Percentiles rank a stretch among this genome's conserved stretches.
These are phyloP conservation scores for Drosophila grimshawi DNA, from an alignment of 1,140 invertebrate species.

Conservation along the genomic window DNA sequence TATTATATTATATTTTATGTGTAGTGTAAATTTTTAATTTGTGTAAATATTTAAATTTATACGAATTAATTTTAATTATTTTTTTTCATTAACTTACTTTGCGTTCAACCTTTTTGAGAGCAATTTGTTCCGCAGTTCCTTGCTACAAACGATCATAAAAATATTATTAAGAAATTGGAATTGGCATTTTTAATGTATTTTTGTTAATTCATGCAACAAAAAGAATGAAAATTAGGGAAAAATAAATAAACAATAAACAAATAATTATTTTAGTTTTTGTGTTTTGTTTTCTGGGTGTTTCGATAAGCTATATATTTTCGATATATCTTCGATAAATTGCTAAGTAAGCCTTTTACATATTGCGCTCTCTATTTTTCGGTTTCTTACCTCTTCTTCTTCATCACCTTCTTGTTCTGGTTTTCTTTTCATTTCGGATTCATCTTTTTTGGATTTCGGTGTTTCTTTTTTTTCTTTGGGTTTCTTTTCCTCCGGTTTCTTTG, in stretches of 20 bases:
- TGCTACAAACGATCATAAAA: slow-evolving; percentile 35
- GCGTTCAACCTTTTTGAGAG: slow-evolving; percentile 65
- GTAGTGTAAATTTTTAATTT: too few species aligned
- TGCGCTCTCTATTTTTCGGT: too few species aligned
- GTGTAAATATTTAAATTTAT: too few species aligned
- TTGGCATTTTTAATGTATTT: neutral
- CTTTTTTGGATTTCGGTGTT: neutral
- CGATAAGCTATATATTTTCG: too few species aligned
- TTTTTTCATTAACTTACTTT: slow-evolving; percentile 52
- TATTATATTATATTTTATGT: too few species aligned
- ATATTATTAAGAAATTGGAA: neutral
- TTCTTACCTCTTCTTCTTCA: too few species aligned
- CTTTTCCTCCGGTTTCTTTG: neutral
- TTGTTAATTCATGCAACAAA: neutral
- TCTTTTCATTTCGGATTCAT: neutral
- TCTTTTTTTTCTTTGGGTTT: neutral
- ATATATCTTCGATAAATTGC: too few species aligned
- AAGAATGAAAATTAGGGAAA: too few species aligned
- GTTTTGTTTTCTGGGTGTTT: too few species aligned
- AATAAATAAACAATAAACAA: too few species aligned
- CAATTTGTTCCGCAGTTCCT: slow-evolving; percentile 45
- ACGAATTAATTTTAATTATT: neutral
- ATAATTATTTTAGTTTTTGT: too few species aligned
- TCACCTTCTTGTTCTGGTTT: neutral
- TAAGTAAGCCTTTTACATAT: too few species aligned